Evolutionary conservation across 2,113 vertebrate genomes (phyloP).

Genomic region (Australoheros scitulus): DNA sequence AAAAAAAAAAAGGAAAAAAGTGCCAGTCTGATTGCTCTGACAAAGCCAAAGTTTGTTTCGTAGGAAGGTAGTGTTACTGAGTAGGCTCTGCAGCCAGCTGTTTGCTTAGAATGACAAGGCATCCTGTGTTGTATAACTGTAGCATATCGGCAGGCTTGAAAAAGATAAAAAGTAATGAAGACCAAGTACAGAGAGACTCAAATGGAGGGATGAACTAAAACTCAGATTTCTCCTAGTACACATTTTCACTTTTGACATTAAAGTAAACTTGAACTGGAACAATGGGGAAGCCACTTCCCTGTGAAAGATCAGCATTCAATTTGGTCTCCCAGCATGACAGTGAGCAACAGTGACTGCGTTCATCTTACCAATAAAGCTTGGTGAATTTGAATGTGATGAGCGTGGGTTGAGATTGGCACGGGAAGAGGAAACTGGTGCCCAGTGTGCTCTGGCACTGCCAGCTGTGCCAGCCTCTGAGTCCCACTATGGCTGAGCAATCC

Average conservation of each 20-base stretch:
- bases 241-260: conserved; percentile 24
- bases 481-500: conserved; percentile 48
- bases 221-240: not conserved
- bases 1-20: not conserved
- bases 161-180: not conserved
- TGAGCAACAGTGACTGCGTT: conserved; percentile 49
- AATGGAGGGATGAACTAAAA: not conserved
- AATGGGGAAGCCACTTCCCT: conserved; percentile 20
- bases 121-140: not conserved
- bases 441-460: conserved; percentile 63
- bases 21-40: conserved; percentile 6
- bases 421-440: conserved; percentile 58
- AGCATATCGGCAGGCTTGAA: not conserved
- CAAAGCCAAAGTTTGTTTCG: conserved; percentile 2
- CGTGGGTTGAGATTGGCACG: conserved; percentile 54
- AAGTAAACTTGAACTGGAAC: conserved; percentile 29
- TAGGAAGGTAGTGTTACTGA: not conserved
- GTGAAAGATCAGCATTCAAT: conserved; percentile 64
- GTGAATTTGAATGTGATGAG: conserved; percentile 72
- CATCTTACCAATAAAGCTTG: conserved; percentile 65
- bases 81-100: not conserved
- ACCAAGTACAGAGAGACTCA: not conserved
- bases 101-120: conserved; percentile 18
- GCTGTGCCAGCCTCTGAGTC: conserved; percentile 67
- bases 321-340: conserved; percentile 52